These are phyloP conservation scores for Peucedramus taeniatus DNA, from an alignment of 2,113 vertebrate genomes.

Conservation along the genomic window DNA sequence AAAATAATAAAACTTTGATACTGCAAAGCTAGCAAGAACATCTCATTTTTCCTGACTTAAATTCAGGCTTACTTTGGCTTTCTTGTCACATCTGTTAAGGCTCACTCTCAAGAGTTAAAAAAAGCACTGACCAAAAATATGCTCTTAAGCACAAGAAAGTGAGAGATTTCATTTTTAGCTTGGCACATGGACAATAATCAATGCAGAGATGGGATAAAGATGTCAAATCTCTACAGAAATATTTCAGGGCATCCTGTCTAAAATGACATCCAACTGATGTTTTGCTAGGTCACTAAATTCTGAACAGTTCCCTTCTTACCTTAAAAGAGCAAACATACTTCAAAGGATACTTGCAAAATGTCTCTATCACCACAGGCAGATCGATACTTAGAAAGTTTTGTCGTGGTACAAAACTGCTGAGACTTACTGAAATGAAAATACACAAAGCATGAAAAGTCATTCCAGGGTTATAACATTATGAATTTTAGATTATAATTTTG, in stretches of 20 bases:
- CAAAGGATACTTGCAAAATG: constrained; percentile 99
- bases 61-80: neutral
- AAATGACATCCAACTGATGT: neutral
- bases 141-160: neutral
- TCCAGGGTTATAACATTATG: neutral
- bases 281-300: neutral
- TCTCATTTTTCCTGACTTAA: neutral
- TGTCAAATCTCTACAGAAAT: neutral
- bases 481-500: neutral
- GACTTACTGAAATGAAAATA: constrained; percentile 81
- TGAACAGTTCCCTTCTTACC: neutral
- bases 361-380: constrained; percentile 91
- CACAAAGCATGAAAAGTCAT: neutral
- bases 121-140: neutral
- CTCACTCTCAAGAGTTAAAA: neutral
- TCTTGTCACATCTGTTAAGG: neutral
- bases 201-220: neutral
- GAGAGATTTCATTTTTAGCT: neutral
- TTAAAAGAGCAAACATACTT: constrained; percentile 10
- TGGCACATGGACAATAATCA: neutral
- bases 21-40: neutral
- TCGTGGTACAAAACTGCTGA: constrained; percentile 93
- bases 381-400: constrained; percentile 89
- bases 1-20: neutral
- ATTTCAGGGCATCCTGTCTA: neutral